Conservation (phyloP, 2,113 vertebrate species). For the Falco punctatus region DNA sequence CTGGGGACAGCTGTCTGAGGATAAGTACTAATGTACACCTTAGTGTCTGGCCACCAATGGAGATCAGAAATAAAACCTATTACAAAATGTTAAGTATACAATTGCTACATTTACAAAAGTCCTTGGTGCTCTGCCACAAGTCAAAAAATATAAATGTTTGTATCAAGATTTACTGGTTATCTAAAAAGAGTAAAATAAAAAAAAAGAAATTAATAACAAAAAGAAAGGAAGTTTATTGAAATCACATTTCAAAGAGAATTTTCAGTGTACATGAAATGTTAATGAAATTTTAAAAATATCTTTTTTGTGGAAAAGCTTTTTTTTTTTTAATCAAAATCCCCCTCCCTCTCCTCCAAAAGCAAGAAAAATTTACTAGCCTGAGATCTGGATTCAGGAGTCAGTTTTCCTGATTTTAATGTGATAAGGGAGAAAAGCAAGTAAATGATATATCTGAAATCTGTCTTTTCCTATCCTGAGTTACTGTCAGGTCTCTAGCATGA, state of each 20-base stretch:
- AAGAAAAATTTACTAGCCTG: background rate
- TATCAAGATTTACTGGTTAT: background rate
- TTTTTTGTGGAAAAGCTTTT: background rate
- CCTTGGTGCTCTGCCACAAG: background rate
- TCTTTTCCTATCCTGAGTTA: background rate
- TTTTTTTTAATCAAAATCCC: background rate
- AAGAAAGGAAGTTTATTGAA: background rate
- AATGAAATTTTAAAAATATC: background rate
- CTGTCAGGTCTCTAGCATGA: background rate
- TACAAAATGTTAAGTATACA: background rate
- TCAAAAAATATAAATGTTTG: background rate
- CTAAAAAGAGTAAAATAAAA: background rate
- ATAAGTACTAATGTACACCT: background rate
- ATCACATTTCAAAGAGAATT: background rate
- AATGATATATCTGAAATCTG: background rate
- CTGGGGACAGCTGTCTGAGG: background rate
- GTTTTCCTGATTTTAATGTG: background rate
- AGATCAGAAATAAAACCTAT: background rate
- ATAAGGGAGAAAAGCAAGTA: background rate
- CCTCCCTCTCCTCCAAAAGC: accelerated
- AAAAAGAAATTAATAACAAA: background rate
- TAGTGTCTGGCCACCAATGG: accelerated
- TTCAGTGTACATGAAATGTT: background rate
- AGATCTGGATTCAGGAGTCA: background rate
- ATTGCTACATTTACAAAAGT: background rate